Percentiles rank a stretch among this genome's conserved stretches.
Conservation (phyloP, 2,113 vertebrate species). For the Psephotus haematonotus region DNA sequence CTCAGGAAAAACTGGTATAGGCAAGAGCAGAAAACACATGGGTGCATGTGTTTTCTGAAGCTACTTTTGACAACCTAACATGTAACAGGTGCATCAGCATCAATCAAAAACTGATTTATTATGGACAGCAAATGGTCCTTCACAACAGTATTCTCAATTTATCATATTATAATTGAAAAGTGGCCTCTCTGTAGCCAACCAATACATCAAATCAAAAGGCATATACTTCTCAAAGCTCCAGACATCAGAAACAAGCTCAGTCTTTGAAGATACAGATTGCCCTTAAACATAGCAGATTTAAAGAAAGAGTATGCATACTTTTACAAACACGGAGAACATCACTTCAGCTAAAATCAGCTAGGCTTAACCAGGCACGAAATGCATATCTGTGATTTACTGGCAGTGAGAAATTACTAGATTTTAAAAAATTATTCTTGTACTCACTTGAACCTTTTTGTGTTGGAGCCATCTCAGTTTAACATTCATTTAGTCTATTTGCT, state of each 20-base stretch:
- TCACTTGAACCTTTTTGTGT: not conserved
- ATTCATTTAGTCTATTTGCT: not conserved
- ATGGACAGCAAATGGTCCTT: not conserved
- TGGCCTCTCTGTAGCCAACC: not conserved
- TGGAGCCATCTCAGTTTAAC: not conserved
- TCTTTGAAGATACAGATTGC: not conserved
- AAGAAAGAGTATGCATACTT: not conserved
- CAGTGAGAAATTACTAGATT: not conserved
- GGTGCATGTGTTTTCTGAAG: not conserved
- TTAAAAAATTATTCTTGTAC: not conserved
- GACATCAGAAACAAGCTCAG: not conserved
- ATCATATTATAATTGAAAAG: not conserved
- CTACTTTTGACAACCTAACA: not conserved
- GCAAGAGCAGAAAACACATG: not conserved
- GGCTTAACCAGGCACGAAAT: not conserved
- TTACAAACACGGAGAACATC: not conserved
- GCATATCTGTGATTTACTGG: not conserved
- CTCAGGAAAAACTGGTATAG: not conserved
- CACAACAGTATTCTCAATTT: not conserved
- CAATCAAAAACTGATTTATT: not conserved
- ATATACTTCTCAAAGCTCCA: not conserved
- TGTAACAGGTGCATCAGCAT: not conserved
- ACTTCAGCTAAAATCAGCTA: not conserved
- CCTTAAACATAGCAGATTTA: not conserved
- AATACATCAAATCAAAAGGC: conserved; percentile 4